Evolutionary conservation across 2,113 vertebrate species (phyloP).

Genomic region (Thalassarche chlororhynchos): DNA sequence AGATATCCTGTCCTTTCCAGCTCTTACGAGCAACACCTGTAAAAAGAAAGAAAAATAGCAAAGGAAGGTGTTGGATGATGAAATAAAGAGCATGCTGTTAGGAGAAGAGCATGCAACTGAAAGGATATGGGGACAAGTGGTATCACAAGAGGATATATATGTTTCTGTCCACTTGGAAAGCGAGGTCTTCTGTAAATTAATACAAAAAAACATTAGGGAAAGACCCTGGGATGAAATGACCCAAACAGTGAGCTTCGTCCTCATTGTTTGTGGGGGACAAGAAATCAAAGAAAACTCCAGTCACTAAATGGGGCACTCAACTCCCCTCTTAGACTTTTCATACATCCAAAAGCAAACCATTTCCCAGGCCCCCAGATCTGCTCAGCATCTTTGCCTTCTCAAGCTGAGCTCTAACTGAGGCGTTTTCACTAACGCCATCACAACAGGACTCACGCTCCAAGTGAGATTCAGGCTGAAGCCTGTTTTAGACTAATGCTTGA

Average conservation of each 20-base stretch:
- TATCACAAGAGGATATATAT: not conserved
- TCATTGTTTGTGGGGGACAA: not conserved
- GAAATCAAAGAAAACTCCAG: not conserved
- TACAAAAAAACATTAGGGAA: not conserved
- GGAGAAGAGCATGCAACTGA: not conserved
- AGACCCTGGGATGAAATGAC: not conserved
- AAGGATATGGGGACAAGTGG: not conserved
- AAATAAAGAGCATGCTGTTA: not conserved
- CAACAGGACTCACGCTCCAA: not conserved
- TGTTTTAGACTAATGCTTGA: not conserved
- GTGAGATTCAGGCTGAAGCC: not conserved
- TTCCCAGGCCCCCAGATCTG: not conserved
- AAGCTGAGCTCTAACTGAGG: not conserved
- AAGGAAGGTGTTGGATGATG: not conserved
- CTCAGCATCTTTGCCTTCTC: not conserved
- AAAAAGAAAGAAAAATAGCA: not conserved
- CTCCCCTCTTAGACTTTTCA: not conserved
- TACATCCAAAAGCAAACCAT: not conserved
- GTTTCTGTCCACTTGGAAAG: not conserved
- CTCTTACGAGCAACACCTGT: not conserved
- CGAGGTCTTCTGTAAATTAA: not conserved
- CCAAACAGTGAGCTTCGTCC: not conserved
- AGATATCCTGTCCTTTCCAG: not conserved
- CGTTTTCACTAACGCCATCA: not conserved
- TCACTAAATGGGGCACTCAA: not conserved